Conservation (phyloP, 2,797 vertebrate species). For the Carapus acus region DNA sequence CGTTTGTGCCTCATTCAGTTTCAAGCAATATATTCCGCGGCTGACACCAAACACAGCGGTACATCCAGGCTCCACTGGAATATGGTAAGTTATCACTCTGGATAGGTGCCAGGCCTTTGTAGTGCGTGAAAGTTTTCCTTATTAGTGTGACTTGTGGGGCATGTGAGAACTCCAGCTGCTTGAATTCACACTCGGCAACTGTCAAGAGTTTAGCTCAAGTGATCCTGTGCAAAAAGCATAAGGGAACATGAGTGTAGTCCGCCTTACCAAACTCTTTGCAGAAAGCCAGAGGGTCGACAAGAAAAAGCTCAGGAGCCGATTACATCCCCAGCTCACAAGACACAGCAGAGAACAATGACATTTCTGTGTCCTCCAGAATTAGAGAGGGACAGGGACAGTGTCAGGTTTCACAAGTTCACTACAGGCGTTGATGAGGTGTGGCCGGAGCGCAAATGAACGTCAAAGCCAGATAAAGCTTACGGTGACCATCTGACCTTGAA, state of each 20-base stretch:
- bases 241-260: slow-evolving; percentile 55
- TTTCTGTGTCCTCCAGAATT: slow-evolving; percentile 68
- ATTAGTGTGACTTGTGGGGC: slow-evolving; percentile 60
- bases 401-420: slow-evolving; percentile 60
- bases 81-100: no score
- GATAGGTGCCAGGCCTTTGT: slow-evolving; percentile 15
- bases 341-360: slow-evolving; percentile 66
- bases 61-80: no score
- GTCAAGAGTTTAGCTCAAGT: slow-evolving; percentile 58
- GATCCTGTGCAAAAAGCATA: slow-evolving; percentile 57
- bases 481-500: slow-evolving; percentile 61
- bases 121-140: slow-evolving; percentile 43
- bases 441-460: slow-evolving; percentile 68
- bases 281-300: slow-evolving; percentile 58
- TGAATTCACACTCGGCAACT: slow-evolving; percentile 63
- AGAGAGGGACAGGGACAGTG: slow-evolving; percentile 46
- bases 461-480: slow-evolving; percentile 60
- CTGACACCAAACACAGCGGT: no score
- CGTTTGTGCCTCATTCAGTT: no score
- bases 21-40: no score
- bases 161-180: slow-evolving; percentile 55
- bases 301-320: slow-evolving; percentile 63
- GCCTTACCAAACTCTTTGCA: slow-evolving; percentile 55
- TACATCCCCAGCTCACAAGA: slow-evolving; percentile 53
- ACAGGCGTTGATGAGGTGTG: slow-evolving; percentile 69